Evolutionary conservation across 2,888 invertebrate genomes (phyloP), one percentile per base, ranked within the genome.

Genomic region (Polyommatus icarus): DNA sequence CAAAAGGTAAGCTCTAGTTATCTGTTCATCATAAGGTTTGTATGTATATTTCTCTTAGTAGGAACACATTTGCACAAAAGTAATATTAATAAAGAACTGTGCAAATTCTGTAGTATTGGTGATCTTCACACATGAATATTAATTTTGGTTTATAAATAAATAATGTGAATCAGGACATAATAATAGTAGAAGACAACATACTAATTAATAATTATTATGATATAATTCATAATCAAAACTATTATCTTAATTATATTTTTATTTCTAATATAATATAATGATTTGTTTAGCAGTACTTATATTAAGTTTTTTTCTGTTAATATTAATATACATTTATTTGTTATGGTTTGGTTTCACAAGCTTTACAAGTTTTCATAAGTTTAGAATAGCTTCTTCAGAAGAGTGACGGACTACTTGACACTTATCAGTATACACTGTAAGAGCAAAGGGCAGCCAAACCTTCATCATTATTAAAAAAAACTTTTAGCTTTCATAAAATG

Each of bases 1-100:
- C 73, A 46, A 24, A 75, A 75, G 75, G 73, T 73, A 46, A 75
- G 40, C 20, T 7, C 46, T 15, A 29, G 75, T 50, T 12, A 20
- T 54, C 24, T 75, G 29, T 75, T 29, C 75, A 24, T 73, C 73
- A 15, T 54, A 75, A 75, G 75, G 75, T 75, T 75, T 75, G 75
- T 75, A 75, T 54, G 40, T 73, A 75, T 75, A 75, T 50, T 54
- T 75, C 7, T 54, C 29, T 75, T 15, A 67, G 29, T 32, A 29
- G 29, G 29, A 24, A 29, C 24, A 29, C 29, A 67, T 67, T 67
- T 15, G 15, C 29, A 67, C 6, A 18, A 10, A 67, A 3, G 29
- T 29, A 29, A 29, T 67, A 29, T 18, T 0, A 29, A 6, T 0
- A 3, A 15, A 54, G 18, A 18, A 18, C 54, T 54, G 50, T 54